Percentiles rank a stretch among this genome's conserved stretches.
phyloP scores from a whole-genome alignment of 1,140 invertebrate species.

The Drosophila repleta region DNA sequence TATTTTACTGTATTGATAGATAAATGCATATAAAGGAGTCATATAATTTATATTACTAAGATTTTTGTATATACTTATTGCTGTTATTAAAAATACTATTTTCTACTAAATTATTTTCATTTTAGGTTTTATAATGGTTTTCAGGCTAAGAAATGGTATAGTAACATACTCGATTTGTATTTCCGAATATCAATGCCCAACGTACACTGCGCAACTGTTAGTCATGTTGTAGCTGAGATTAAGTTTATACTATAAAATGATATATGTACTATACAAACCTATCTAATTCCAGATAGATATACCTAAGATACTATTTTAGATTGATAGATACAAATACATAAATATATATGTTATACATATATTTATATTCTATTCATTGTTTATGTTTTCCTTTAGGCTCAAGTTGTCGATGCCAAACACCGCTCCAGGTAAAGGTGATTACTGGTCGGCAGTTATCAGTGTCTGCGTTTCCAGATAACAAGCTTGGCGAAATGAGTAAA shows the following conservation, averaged over 20 bases:
- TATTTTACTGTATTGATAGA: too few species aligned
- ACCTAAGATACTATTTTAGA: background rate
- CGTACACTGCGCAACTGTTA: background rate
- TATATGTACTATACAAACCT: background rate
- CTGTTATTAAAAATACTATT: too few species aligned
- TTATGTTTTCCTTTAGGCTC: conserved; percentile 63
- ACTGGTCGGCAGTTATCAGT: conserved; percentile 45
- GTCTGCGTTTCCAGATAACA: conserved; percentile 56
- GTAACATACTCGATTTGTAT: too few species aligned
- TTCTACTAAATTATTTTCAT: too few species aligned
- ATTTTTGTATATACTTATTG: too few species aligned
- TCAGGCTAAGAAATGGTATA: too few species aligned
- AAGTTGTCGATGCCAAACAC: conserved; percentile 37
- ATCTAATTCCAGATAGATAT: conserved; percentile 1
- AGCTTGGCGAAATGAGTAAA: conserved; percentile 72
- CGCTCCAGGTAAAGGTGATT: conserved; percentile 55
- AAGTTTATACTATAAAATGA: background rate
- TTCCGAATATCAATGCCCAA: background rate
- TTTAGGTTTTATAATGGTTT: too few species aligned
- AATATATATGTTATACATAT: conserved; percentile 17
- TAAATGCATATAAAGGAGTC: too few species aligned
- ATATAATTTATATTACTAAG: too few species aligned
- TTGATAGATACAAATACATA: conserved; percentile 7
- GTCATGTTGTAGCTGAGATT: conserved; percentile 6
- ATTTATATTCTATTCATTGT: conserved; percentile 32